Evolutionary conservation across 2,113 vertebrate genomes (phyloP).

Genomic region (Rhineura floridana): DNA sequence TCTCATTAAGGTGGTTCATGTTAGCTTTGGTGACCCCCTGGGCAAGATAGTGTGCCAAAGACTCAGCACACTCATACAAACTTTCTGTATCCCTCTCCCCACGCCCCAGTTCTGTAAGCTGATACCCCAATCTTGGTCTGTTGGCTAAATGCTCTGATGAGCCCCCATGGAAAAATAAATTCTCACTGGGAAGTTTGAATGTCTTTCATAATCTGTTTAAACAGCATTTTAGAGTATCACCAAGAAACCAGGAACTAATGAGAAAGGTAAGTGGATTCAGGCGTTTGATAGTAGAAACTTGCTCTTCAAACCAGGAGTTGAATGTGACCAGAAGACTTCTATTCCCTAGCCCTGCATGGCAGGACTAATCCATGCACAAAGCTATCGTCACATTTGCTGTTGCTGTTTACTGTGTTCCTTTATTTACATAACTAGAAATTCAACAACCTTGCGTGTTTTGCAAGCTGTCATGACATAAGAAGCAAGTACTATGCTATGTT

Average conservation of each 20-base stretch:
- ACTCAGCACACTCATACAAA: slow-evolving; percentile 20
- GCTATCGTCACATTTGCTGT: slow-evolving; percentile 35
- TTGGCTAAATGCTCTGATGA: slow-evolving; percentile 56
- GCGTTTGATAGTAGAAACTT: slow-evolving; percentile 37
- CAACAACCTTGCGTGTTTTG: slow-evolving; percentile 78
- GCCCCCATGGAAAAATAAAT: slow-evolving; percentile 56
- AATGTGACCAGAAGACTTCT: slow-evolving; percentile 22
- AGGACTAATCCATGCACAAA: slow-evolving; percentile 38
- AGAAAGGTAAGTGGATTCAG: slow-evolving; percentile 67
- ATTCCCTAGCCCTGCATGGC: background rate
- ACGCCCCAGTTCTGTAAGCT: slow-evolving; percentile 40
- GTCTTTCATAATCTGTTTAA: slow-evolving; percentile 73
- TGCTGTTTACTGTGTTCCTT: slow-evolving; percentile 65
- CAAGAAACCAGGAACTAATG: slow-evolving; percentile 61
- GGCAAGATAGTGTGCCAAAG: background rate
- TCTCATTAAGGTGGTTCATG: slow-evolving; percentile 27
- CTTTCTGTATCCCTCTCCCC: background rate
- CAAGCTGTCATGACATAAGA: slow-evolving; percentile 82
- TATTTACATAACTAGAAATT: slow-evolving; percentile 76
- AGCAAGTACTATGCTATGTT: slow-evolving; percentile 75
- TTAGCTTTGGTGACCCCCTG: slow-evolving; percentile 45
- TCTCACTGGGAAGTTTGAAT: slow-evolving; percentile 70
- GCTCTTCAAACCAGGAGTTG: slow-evolving; percentile 55
- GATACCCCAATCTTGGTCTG: slow-evolving; percentile 55
- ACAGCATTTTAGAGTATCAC: slow-evolving; percentile 68